A percentile compares a stretch with the other conserved stretches of the same genome.
These are phyloP conservation scores for Siderastrea siderea DNA, from an alignment of 92 coral and sea anemone genomes.

Conservation along the genomic window DNA sequence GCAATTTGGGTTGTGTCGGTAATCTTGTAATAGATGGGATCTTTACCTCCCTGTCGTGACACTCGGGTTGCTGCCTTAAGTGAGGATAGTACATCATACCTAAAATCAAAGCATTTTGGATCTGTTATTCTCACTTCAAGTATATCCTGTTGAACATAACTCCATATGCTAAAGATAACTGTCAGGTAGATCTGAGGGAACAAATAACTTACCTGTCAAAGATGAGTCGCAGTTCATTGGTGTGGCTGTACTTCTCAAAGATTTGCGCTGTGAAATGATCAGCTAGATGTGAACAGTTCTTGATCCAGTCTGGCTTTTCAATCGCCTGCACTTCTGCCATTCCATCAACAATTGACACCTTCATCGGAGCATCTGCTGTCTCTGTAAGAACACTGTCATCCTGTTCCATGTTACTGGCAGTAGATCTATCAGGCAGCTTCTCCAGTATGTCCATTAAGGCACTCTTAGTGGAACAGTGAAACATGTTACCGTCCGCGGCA, in stretches of 20 bases:
- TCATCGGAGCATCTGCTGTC: too few relatives aligned
- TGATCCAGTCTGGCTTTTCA: constrained; percentile 56
- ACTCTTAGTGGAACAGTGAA: too few relatives aligned
- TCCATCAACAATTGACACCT: background rate
- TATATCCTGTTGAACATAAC: background rate
- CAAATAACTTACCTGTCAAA: constrained; percentile 53
- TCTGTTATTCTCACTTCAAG: background rate
- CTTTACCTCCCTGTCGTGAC: too few relatives aligned
- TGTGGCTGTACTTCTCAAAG: constrained; percentile 33
- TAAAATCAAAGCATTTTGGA: background rate
- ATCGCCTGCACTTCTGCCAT: constrained; percentile 71
- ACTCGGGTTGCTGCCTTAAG: background rate
- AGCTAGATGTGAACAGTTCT: constrained; percentile 55
- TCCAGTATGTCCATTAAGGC: too few relatives aligned
- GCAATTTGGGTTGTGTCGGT: too few relatives aligned
- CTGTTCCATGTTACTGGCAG: too few relatives aligned
- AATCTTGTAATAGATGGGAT: too few relatives aligned
- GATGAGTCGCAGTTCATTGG: constrained; percentile 41
- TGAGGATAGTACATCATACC: constrained; percentile 18
- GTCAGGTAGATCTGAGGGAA: too few relatives aligned
- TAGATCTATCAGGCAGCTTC: too few relatives aligned
- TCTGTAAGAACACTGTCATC: too few relatives aligned
- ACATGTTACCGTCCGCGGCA: too few relatives aligned
- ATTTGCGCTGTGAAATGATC: constrained; percentile 26
- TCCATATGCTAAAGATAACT: too few relatives aligned